Evolutionary conservation across 2,888 invertebrate species (phyloP), one percentile per base, ranked within the genome.

Genomic region (Coenonympha glycerion): DNA sequence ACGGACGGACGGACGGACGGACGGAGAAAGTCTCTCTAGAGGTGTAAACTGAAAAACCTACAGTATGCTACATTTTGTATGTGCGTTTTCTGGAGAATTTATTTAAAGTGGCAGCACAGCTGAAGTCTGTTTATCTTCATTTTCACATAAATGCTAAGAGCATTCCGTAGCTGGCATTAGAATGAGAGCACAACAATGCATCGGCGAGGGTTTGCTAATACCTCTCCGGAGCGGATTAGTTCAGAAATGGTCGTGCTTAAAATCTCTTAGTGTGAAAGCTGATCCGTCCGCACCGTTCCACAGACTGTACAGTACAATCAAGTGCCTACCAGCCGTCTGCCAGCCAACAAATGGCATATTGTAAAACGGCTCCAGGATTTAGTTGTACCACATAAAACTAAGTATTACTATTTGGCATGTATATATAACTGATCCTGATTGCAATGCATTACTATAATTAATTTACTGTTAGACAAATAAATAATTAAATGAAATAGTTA

Each of bases 161-260:
- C 45, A 45, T 45, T 45, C 45, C 30, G 24, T 45, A 34, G 34
- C 45, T 24, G 34, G 33, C 61, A 61, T 64, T 67, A 69, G 63
- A 69, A 66, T 68, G 68, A 70, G 68, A 69, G 65, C 66, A 62
- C 63, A 65, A 71, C 71, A 73, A 73, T 78, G 73, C 73, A 73
- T 53, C 58, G 66, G 58, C 55, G 59, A 64, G 59, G 68, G 57
- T 67, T 64, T 68, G 68, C 75, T 82, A 83, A 82, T 79, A 73
- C 81, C 73, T 61, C 72, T 63, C 71, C 53, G 65, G 73, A 71
- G 72, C 70, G 81, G 82, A 83, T 83, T 83, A 82, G 74, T 74
- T 72, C 74, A 71, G 76, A 71, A 78, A 76, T 76, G 76, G 78
- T 76, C 70, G 71, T 71, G 75, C 73, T 78, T 75, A 79, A 70